phyloP scores from a whole-genome alignment of 2,888 invertebrate genomes.

The Itoplectis maculator region DNA sequence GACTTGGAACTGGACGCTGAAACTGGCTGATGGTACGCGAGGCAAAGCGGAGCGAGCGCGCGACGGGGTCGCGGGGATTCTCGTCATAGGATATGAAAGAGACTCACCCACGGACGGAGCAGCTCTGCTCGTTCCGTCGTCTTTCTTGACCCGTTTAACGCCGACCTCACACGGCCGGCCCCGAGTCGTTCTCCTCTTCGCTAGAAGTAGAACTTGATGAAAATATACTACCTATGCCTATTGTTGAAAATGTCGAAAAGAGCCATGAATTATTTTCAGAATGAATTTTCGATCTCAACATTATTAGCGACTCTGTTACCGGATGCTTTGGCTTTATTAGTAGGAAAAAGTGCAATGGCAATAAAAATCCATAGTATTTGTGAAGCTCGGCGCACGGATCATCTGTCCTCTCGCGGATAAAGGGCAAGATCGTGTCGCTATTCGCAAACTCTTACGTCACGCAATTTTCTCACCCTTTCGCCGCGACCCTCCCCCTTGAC shows the following conservation, averaged over 20 bases:
- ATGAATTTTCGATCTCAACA: not conserved
- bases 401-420: too few relatives aligned
- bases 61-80: slow-evolving; percentile 12
- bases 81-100: slow-evolving; percentile 15
- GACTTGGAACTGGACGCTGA: slow-evolving; percentile 21
- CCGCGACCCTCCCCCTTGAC: too few relatives aligned
- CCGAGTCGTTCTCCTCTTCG: too few relatives aligned
- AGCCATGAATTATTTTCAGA: not conserved
- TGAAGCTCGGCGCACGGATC: too few relatives aligned
- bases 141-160: slow-evolving; percentile 22
- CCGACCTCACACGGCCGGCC: slow-evolving; percentile 6
- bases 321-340: too few relatives aligned
- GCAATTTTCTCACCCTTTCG: too few relatives aligned
- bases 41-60: slow-evolving; percentile 17
- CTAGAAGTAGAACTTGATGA: slow-evolving; percentile 12
- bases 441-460: too few relatives aligned
- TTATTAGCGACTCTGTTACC: too few relatives aligned
- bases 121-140: slow-evolving; percentile 15
- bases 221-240: too few relatives aligned
- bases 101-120: slow-evolving; percentile 8
- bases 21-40: not conserved
- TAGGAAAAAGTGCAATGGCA: too few relatives aligned
- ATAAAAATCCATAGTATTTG: too few relatives aligned
- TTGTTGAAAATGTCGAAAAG: not conserved
- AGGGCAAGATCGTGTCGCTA: too few relatives aligned